Percentiles rank a stretch among this genome's conserved stretches.
phyloP scores from a whole-genome alignment of 2,888 invertebrate species.

The Caenorhabditis uteleia region DNA sequence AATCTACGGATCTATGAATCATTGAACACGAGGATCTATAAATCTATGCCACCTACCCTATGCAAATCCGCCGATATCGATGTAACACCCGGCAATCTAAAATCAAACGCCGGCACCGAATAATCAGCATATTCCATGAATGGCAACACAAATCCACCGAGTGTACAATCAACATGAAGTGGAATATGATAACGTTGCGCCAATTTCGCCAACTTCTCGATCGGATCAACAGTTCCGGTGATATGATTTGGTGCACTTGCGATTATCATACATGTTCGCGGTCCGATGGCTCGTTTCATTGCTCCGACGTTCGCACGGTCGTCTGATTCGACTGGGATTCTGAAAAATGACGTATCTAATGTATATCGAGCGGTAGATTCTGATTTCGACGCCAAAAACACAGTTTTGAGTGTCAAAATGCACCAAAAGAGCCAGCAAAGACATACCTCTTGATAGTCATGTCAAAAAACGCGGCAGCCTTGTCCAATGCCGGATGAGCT shows the following conservation, averaged over 20 bases:
- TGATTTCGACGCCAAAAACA: too few relatives aligned
- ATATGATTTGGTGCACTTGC: conserved; percentile 95
- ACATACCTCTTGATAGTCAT: conserved; percentile 75
- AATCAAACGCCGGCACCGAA: conserved; percentile 83
- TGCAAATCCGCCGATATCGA: conserved; percentile 93
- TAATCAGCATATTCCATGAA: conserved; percentile 90
- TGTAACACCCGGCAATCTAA: conserved; percentile 83
- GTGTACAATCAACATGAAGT: conserved; percentile 94
- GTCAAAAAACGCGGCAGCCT: conserved; percentile 77
- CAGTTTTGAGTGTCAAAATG: too few relatives aligned
- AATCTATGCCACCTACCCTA: conserved; percentile 19
- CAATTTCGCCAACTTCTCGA: conserved; percentile 80
- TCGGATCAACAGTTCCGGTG: conserved; percentile 93
- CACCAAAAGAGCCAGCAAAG: not conserved
- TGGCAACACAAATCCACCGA: conserved; percentile 92
- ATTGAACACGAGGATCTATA: not conserved
- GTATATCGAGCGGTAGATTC: not conserved
- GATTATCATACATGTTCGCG: conserved; percentile 75
- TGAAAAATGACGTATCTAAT: not conserved
- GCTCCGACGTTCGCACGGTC: conserved; percentile 37
- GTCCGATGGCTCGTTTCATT: conserved; percentile 39
- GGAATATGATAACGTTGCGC: conserved; percentile 80
- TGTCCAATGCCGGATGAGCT: conserved; percentile 72
- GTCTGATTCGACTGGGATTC: conserved; percentile 33
- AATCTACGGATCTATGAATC: too few relatives aligned